Percentiles rank a stretch among this genome's conserved stretches.
Evolutionary conservation across 2,888 invertebrate species (phyloP).

Genomic region (Drosophila heteroneura): DNA sequence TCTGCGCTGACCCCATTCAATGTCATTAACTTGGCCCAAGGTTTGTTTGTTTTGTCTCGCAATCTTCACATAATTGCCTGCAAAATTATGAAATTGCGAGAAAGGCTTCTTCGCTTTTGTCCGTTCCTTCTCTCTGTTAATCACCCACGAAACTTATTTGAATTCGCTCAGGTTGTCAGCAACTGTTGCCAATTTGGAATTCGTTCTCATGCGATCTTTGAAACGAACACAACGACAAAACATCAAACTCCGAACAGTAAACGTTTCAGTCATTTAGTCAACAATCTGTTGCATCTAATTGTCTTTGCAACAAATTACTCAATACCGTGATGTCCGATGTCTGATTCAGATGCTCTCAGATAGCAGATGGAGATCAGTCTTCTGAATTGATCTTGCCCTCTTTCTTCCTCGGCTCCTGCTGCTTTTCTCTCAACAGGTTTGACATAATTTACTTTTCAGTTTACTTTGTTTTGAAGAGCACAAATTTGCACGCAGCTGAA

Average conservation of each 20-base stretch:
- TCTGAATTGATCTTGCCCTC: conserved; percentile 21
- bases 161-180: conserved; percentile 57
- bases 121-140: conserved; percentile 11
- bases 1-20: conserved; percentile 76
- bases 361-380: conserved; percentile 36
- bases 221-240: conserved; percentile 37
- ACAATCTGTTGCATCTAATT: conserved; percentile 80
- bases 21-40: conserved; percentile 80
- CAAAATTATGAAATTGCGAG: conserved; percentile 71
- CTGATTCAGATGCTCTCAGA: conserved; percentile 18
- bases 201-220: conserved; percentile 27
- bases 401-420: neutral
- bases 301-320: conserved; percentile 76
- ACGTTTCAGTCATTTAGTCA: conserved; percentile 76
- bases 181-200: conserved; percentile 29
- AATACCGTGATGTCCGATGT: conserved; percentile 53
- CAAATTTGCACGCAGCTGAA: conserved; percentile 70
- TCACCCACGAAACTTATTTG: conserved; percentile 56
- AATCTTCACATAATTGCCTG: conserved; percentile 74
- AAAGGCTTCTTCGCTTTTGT: conserved; percentile 19
- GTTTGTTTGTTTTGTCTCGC: conserved; percentile 67
- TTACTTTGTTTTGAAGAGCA: conserved; percentile 76
- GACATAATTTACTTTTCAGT: conserved; percentile 73
- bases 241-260: conserved; percentile 37
- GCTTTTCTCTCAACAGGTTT: conserved; percentile 65